A percentile compares a stretch with the other conserved stretches of the same genome.
Evolutionary conservation across 2,888 invertebrate species (phyloP).

Genomic region (Melanchra persicariae): DNA sequence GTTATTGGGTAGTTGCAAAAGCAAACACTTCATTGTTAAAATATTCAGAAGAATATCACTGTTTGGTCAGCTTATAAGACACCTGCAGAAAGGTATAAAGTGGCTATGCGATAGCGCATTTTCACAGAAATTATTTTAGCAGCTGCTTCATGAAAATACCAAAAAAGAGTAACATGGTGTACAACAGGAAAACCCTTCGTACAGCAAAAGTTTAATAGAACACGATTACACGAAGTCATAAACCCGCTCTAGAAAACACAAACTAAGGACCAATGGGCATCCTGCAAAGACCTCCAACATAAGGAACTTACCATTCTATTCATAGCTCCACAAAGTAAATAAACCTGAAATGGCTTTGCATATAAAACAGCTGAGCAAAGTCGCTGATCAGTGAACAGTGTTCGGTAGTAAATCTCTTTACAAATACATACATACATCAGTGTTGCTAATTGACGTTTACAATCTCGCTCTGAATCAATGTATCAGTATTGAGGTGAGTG

Average conservation of each 20-base stretch:
- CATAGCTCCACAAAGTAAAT: constrained; percentile 5
- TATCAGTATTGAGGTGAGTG: constrained; percentile 83
- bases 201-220: not conserved
- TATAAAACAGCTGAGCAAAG: constrained; percentile 49
- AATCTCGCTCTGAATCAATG: constrained; percentile 80
- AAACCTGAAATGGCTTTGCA: constrained; percentile 36
- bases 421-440: constrained; percentile 63
- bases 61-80: too few relatives aligned
- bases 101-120: too few relatives aligned
- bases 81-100: too few relatives aligned
- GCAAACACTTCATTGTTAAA: too few relatives aligned
- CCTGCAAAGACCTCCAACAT: not conserved
- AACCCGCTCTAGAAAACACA: constrained; percentile 4
- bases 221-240: not conserved
- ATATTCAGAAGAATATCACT: too few relatives aligned
- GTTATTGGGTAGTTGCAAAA: too few relatives aligned
- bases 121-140: too few relatives aligned
- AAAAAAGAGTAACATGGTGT: too few relatives aligned
- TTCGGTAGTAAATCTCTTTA: constrained; percentile 57
- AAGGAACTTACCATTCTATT: constrained; percentile 29
- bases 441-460: constrained; percentile 83
- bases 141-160: too few relatives aligned
- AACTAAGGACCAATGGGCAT: not conserved
- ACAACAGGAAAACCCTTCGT: not conserved
- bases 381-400: constrained; percentile 52